Conservation (phyloP, 2,888 invertebrate species). For the Ischnura elegans region DNA sequence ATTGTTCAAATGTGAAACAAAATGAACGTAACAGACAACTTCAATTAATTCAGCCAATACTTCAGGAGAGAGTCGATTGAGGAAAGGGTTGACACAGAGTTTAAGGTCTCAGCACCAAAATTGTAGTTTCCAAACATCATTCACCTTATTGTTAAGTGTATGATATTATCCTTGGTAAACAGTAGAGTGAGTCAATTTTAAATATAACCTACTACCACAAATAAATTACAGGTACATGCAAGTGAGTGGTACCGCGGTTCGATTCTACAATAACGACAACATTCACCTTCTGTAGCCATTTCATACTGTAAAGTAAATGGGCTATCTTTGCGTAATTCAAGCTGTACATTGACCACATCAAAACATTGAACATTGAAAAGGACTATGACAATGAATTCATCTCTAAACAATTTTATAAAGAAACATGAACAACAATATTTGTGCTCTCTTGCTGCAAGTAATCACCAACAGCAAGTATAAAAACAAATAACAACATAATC, state of each 20-base stretch:
- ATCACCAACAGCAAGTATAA: slow-evolving; percentile 8
- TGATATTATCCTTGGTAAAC: no score
- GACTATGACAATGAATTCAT: not conserved
- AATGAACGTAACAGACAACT: not conserved
- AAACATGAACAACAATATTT: slow-evolving; percentile 43
- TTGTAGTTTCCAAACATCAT: not conserved
- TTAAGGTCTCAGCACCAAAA: not conserved
- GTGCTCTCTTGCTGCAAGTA: slow-evolving; percentile 12
- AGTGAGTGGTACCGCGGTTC: not conserved
- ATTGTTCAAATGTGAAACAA: not conserved
- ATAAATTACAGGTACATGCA: not conserved
- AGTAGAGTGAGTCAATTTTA: no score
- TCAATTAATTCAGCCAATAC: not conserved
- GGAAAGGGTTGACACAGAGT: not conserved
- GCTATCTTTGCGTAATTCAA: not conserved
- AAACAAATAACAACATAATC: slow-evolving; percentile 60
- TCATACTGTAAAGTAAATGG: not conserved
- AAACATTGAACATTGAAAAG: not conserved
- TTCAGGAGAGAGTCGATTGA: not conserved
- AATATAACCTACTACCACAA: no score
- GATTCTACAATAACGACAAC: not conserved
- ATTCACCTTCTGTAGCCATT: not conserved
- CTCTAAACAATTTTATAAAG: slow-evolving; percentile 40
- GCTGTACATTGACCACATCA: not conserved
- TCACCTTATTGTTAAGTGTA: not conserved